A percentile compares a stretch with the other conserved stretches of the same genome.
These are phyloP conservation scores for Falco columbarius DNA, from an alignment of 2,797 vertebrate species.

Conservation along the genomic window DNA sequence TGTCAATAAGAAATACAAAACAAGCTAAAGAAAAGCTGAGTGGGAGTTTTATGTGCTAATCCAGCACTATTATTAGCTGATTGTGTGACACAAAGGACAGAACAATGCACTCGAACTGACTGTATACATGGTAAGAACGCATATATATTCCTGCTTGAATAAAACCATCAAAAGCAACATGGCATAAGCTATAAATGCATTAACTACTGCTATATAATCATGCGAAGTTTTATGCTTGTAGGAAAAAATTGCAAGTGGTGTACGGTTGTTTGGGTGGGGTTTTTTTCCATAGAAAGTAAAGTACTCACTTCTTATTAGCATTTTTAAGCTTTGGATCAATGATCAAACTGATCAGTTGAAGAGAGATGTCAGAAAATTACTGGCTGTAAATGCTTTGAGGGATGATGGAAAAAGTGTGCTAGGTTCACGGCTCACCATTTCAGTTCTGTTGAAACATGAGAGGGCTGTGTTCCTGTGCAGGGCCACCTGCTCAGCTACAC, in stretches of 20 bases:
- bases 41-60: background rate
- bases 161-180: background rate
- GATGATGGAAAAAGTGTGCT: rapidly evolving
- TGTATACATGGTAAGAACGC: rapidly evolving
- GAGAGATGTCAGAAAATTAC: background rate
- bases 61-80: background rate
- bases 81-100: background rate
- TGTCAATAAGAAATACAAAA: background rate
- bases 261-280: background rate
- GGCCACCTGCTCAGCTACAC: background rate
- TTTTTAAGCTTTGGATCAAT: background rate
- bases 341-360: background rate
- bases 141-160: background rate
- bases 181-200: background rate
- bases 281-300: background rate
- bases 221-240: rapidly evolving
- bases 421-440: background rate
- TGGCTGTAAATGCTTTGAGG: background rate
- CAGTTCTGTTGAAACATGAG: background rate
- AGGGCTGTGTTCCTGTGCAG: background rate
- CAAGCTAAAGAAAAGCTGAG: background rate
- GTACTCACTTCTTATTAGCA: background rate
- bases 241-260: background rate
- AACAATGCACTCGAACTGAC: background rate
- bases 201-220: background rate